Evolutionary conservation across 1,140 invertebrate species (phyloP), one percentile per base, ranked within the genome.

Genomic region (Sitodiplosis mosellana): DNA sequence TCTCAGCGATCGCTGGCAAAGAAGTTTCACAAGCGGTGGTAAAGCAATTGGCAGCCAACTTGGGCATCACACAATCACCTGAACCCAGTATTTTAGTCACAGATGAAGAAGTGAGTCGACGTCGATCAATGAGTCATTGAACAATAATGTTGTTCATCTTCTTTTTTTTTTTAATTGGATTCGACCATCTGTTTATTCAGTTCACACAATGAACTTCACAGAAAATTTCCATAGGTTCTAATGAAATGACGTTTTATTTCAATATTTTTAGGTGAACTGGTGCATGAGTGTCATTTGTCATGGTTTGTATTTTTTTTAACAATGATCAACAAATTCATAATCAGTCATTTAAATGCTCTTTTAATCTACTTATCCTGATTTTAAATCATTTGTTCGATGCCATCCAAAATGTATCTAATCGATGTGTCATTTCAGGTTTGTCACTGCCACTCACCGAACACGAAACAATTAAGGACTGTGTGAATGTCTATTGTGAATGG

Each of bases 401-500:
- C n/a, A n/a, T n/a, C n/a, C n/a, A n/a, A n/a, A n/a, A n/a, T n/a
- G n/a, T n/a, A n/a, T n/a, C 88, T 94, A 7, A 80, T 96, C 18
- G 88, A 91, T 57, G n/a, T n/a, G n/a, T n/a, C n/a, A 93, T 81
- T 69, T 92, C 10, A 27, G 27, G 93, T 0, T 70, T 98, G 1
- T 88, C 86, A 33, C 66, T 98, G 33, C 89, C 90, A 0, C 61
- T 96, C 11, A 71, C 76, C 33, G 90, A 96, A 63, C 87, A 93
- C 64, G 91, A 96, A 54, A 87, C 87, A 1, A 83, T 97, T 37
- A 80, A 90, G 52, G 92, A 96, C 65, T 97, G 92, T 67, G 91
- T 96, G 8, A 88, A 87, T 65, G 82, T 97, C 19, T 97, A 96
- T 61, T 96, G 90, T 65, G 91, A 96, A 58, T 98, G 93, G 93